Evolutionary conservation across 1,140 invertebrate species (phyloP), one percentile per base, ranked within the genome.

Genomic region (Penaeus japonicus): DNA sequence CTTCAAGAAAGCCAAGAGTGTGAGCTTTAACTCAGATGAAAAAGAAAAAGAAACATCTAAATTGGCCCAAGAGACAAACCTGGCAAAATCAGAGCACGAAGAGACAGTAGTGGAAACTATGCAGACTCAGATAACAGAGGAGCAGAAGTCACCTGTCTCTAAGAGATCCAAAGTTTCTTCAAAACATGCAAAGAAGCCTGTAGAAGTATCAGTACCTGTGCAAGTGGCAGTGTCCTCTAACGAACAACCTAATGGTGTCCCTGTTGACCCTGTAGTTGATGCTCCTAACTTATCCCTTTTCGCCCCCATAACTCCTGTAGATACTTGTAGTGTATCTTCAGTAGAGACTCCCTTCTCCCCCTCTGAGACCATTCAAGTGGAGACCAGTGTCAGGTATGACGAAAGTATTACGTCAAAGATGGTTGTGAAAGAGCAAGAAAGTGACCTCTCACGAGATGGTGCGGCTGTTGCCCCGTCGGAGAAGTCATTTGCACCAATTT

Each of bases 191-290:
- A 53, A 59, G 55, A 59, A 79, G 70, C 87, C 82, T 84, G 87
- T 89, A 70, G 87, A n/a, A 47, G 80, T 84, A 89, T 84, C 87
- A 84, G 87, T 84, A 84, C 82, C 87, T 89, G 87, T 84, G 87
- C 81, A 89, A 79, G 87, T 89, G 87, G 87, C 87, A 80, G 75
- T 27, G 12, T 55, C 75, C 82, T 89, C 57, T 80, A 84, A 84
- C 55, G 27, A 89, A 12, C 24, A 30, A 55, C 77, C 59, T 85
- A 79, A 85, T 65, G 75, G 30, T 47, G 39, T 39, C 53, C 59
- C 77, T 84, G 27, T 55, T 80, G 27, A 59, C 73, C 77, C 47
- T 65, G 20, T 70, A 81, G n/a, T 24, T 65, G 32, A 62, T 55
- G 54, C 82, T 62, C 35, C 47, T 80, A 75, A 78, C 87, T 73